phyloP scores from a whole-genome alignment of 2,797 vertebrate species.

The Microcaecilia unicolor region DNA sequence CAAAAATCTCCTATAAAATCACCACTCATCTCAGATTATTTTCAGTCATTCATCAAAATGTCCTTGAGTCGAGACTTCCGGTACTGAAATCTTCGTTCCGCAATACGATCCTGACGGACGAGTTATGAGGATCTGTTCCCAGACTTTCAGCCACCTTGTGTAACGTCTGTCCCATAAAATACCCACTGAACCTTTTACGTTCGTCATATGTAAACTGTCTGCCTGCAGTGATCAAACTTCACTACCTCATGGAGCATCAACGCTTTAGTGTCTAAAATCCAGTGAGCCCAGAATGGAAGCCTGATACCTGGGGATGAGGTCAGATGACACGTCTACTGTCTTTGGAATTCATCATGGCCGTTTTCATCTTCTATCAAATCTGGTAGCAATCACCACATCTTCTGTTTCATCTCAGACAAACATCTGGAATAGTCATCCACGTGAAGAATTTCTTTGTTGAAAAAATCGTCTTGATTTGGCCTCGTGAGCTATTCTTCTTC shows the following conservation, averaged over 20 bases:
- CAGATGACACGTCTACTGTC: conserved; percentile 26
- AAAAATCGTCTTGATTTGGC: conserved; percentile 27
- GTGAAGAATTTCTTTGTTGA: conserved; percentile 28
- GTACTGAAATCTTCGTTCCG: too few species aligned
- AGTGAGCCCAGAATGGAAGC: conserved; percentile 15
- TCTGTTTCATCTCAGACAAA: conserved; percentile 41
- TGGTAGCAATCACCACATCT: conserved; percentile 24
- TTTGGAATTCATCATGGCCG: conserved; percentile 14
- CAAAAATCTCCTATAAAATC: too few species aligned
- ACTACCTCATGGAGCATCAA: conserved; percentile 16
- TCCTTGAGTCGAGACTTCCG: too few species aligned
- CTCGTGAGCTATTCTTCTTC: conserved; percentile 30
- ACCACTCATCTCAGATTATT: too few species aligned
- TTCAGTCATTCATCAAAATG: too few species aligned
- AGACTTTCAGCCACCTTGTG: too few species aligned
- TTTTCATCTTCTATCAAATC: conserved; percentile 35
- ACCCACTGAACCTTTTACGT: too few species aligned
- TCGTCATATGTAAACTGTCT: too few species aligned
- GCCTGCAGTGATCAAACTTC: too few species aligned
- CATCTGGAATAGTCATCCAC: conserved; percentile 36
- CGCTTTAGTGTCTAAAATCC: conserved; percentile 1
- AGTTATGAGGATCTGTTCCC: too few species aligned
- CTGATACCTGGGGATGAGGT: conserved; percentile 31
- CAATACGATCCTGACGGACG: too few species aligned
- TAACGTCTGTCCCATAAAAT: too few species aligned